These are phyloP conservation scores for Tinea trinotella DNA, from an alignment of 2,888 invertebrate genomes.

Conservation along the genomic window DNA sequence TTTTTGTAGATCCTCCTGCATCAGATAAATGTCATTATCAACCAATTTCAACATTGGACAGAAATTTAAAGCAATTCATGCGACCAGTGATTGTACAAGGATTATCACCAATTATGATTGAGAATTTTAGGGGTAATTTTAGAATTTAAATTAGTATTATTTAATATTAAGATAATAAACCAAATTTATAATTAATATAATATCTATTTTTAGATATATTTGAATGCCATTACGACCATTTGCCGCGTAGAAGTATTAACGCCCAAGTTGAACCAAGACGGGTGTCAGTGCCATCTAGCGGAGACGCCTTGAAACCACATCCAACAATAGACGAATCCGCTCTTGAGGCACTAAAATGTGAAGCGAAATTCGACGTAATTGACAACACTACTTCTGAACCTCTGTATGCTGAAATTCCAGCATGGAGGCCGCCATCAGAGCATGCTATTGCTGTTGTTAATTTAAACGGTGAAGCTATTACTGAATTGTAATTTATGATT, in stretches of 20 bases:
- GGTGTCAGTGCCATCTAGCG: constrained; percentile 50
- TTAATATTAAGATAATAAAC: constrained; percentile 24
- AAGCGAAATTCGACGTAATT: constrained; percentile 54
- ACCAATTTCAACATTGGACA: constrained; percentile 59
- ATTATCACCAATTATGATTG: constrained; percentile 68
- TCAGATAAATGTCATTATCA: constrained; percentile 65
- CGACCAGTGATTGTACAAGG: constrained; percentile 62
- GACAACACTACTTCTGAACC: constrained; percentile 68
- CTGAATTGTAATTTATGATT: constrained; percentile 61
- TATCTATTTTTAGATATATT: constrained; percentile 49
- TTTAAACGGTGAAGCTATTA: constrained; percentile 61
- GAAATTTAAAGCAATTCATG: constrained; percentile 66
- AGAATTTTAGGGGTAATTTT: constrained; percentile 74
- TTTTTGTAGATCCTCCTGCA: constrained; percentile 60
- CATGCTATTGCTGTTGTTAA: constrained; percentile 58
- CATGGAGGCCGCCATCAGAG: constrained; percentile 62
- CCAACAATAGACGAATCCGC: constrained; percentile 47
- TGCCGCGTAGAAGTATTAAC: constrained; percentile 55
- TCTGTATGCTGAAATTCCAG: constrained; percentile 79
- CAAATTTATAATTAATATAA: not conserved
- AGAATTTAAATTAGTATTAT: constrained; percentile 20
- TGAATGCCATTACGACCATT: constrained; percentile 77
- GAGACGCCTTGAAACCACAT: constrained; percentile 37
- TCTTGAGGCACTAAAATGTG: constrained; percentile 59
- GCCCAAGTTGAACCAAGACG: constrained; percentile 37